Conservation (phyloP, 1,140 invertebrate species). For the Drosophila truncata region DNA sequence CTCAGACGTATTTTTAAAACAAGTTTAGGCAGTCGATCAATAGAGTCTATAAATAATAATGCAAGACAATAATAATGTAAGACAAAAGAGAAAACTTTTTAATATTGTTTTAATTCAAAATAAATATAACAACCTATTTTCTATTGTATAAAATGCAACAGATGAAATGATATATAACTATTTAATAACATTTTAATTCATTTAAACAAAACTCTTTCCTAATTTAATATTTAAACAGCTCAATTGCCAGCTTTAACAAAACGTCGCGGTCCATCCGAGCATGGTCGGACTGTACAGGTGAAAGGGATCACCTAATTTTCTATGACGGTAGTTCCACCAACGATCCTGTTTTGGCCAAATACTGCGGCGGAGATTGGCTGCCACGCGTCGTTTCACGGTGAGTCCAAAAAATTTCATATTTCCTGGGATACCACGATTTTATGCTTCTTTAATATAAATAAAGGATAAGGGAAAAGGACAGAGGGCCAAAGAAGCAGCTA, state of each 20-base stretch:
- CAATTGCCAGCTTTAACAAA: conserved; percentile 87
- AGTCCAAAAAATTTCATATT: conserved; percentile 34
- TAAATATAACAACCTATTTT: neutral
- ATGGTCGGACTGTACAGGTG: conserved; percentile 93
- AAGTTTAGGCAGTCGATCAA: neutral
- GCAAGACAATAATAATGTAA: too few relatives aligned
- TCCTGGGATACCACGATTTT: neutral
- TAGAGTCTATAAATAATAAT: neutral
- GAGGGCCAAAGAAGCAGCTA: neutral
- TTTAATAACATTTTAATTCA: neutral
- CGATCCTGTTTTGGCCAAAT: conserved; percentile 93
- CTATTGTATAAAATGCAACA: too few relatives aligned
- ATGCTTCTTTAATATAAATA: conserved; percentile 7
- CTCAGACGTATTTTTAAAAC: too few relatives aligned
- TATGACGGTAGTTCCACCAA: conserved; percentile 93
- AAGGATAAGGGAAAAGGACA: too few relatives aligned
- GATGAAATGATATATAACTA: too few relatives aligned
- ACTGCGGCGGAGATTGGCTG: conserved; percentile 94
- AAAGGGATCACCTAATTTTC: conserved; percentile 93
- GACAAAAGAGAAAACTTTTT: neutral
- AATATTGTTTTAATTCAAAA: neutral
- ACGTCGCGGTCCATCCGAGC: conserved; percentile 90
- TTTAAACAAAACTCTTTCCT: neutral
- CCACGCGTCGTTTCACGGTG: conserved; percentile 89
- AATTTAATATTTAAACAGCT: conserved; percentile 45